A percentile compares a stretch with the other conserved stretches of the same genome.
Conservation (phyloP, 2,113 vertebrate species). For the Tragelaphus strepsiceros region DNA sequence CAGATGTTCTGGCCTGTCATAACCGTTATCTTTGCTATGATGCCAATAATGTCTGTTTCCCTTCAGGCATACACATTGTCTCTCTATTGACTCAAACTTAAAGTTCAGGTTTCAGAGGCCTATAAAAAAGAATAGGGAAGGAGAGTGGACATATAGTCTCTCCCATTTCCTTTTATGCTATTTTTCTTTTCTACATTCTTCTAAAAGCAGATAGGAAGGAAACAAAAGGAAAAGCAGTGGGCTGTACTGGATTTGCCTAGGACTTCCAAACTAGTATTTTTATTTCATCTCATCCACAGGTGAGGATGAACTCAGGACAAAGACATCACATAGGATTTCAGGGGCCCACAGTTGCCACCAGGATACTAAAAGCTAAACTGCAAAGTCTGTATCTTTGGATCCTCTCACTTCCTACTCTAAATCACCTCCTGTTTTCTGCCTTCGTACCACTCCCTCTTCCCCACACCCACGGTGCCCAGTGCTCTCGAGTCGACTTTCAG, state of each 20-base stretch:
- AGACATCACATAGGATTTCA: not conserved
- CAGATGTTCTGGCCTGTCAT: not conserved
- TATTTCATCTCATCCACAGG: not conserved
- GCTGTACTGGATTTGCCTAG: not conserved
- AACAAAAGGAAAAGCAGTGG: not conserved
- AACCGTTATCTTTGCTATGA: not conserved
- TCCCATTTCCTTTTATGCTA: not conserved
- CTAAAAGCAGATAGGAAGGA: not conserved
- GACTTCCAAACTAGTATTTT: not conserved
- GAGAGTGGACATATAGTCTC: not conserved
- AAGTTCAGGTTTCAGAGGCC: not conserved
- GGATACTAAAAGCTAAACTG: not conserved
- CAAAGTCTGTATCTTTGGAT: not conserved
- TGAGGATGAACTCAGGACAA: not conserved
- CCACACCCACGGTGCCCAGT: not conserved
- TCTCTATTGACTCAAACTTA: not conserved
- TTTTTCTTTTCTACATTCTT: slow-evolving; percentile 19
- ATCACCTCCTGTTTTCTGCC: not conserved
- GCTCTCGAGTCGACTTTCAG: not conserved
- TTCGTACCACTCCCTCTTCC: not conserved
- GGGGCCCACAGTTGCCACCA: not conserved
- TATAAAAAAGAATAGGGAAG: not conserved
- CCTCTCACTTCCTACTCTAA: not conserved
- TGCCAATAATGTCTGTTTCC: not conserved
- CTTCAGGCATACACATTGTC: not conserved